Evolutionary conservation across 2,113 vertebrate genomes (phyloP).

Genomic region (Etia nguti): DNA sequence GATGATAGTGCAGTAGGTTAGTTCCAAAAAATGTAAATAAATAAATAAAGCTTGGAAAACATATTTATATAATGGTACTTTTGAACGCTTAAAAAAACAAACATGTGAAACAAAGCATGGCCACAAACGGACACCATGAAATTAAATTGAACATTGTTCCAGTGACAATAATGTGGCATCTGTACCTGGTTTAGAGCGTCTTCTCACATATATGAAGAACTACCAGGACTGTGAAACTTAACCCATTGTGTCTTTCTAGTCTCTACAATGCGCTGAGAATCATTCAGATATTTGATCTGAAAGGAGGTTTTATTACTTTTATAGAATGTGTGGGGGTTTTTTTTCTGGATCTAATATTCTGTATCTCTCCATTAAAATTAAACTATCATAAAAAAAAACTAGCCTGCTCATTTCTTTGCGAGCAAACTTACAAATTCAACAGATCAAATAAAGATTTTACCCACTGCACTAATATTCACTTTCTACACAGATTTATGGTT

Average conservation of each 20-base stretch:
- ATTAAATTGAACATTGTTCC: background rate
- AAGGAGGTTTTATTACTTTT: background rate
- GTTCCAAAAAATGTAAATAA: background rate
- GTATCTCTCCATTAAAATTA: background rate
- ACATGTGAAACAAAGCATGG: background rate
- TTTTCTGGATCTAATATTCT: accelerated
- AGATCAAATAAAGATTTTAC: background rate
- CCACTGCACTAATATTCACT: background rate
- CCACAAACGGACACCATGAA: background rate
- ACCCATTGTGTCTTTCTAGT: background rate
- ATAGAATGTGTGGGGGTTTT: background rate
- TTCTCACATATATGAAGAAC: background rate
- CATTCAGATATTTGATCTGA: background rate
- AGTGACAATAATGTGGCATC: background rate
- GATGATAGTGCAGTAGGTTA: background rate
- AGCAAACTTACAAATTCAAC: background rate
- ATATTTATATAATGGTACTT: background rate
- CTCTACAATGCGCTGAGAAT: background rate
- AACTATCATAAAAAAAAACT: background rate
- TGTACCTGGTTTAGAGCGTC: background rate
- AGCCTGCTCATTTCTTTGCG: background rate
- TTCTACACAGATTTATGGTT: background rate
- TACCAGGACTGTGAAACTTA: too few species aligned
- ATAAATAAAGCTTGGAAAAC: background rate
- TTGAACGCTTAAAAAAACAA: background rate